A percentile compares a stretch with the other conserved stretches of the same genome.
Evolutionary conservation across 2,113 vertebrate species (phyloP).

Genomic region (Elachura formosa): DNA sequence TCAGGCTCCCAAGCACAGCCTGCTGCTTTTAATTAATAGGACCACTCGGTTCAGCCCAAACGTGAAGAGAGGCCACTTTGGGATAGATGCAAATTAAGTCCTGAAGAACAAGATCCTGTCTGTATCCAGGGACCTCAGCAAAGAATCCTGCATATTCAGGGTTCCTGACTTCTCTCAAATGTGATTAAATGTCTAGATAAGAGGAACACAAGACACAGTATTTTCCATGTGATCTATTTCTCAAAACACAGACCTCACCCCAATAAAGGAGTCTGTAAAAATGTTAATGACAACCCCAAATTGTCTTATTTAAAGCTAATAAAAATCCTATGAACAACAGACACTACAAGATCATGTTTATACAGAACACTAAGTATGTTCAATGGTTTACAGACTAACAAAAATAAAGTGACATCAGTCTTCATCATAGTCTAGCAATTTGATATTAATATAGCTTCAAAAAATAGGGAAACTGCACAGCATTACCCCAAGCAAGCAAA

Average conservation of each 20-base stretch:
- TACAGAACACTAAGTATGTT: background rate
- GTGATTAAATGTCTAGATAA: background rate
- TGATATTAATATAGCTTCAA: background rate
- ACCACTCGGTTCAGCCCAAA: background rate
- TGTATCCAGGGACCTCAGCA: background rate
- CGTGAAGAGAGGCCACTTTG: background rate
- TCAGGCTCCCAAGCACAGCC: background rate
- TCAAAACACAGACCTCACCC: background rate
- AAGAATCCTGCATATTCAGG: background rate
- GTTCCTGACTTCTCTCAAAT: background rate
- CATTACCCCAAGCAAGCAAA: background rate
- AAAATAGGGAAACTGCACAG: background rate
- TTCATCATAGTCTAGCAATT: background rate
- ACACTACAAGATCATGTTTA: background rate
- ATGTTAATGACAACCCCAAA: background rate
- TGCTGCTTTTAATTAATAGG: background rate
- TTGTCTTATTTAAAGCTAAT: background rate
- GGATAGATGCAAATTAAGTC: background rate
- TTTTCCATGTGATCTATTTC: background rate
- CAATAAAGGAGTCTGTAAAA: background rate
- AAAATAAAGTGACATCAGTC: background rate
- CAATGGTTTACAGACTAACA: background rate
- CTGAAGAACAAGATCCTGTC: background rate
- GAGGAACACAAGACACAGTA: background rate
- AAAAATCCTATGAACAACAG: background rate